Evolutionary conservation across 2,113 vertebrate species (phyloP).

Genomic region (Oreochromis niloticus): DNA sequence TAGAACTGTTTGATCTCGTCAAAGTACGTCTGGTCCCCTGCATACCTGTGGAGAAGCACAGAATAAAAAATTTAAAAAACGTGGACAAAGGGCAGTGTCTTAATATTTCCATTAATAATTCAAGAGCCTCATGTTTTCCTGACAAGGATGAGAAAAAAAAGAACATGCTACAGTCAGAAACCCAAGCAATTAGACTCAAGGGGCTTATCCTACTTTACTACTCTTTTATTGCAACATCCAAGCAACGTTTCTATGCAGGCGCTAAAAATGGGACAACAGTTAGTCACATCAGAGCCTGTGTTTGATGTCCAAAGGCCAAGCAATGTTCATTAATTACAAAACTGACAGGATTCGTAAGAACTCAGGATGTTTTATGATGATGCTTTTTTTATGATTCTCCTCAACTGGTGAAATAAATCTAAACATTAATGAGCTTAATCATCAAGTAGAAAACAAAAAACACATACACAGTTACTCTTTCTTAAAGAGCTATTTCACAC

Average conservation of each 20-base stretch:
- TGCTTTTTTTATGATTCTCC: background rate
- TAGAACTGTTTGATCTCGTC: constrained; percentile 99
- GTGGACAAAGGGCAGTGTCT: background rate
- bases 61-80: background rate
- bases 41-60: constrained; percentile 74
- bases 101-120: background rate
- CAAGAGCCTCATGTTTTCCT: background rate
- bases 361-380: background rate
- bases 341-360: background rate
- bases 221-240: background rate
- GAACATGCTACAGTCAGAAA: background rate
- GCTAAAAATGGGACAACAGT: background rate
- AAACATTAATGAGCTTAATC: background rate
- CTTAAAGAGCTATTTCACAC: background rate
- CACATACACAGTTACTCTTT: background rate
- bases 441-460: background rate
- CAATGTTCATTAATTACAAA: background rate
- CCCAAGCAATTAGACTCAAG: background rate
- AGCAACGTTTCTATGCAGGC: background rate
- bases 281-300: background rate
- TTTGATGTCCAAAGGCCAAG: background rate
- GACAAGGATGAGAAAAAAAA: background rate
- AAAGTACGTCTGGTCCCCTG: constrained; percentile 92
- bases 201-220: constrained; percentile 18
- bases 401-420: background rate